Evolutionary conservation across 2,797 vertebrate species (phyloP), one percentile per base, ranked within the genome.

Genomic region (Xerus rutilus): DNA sequence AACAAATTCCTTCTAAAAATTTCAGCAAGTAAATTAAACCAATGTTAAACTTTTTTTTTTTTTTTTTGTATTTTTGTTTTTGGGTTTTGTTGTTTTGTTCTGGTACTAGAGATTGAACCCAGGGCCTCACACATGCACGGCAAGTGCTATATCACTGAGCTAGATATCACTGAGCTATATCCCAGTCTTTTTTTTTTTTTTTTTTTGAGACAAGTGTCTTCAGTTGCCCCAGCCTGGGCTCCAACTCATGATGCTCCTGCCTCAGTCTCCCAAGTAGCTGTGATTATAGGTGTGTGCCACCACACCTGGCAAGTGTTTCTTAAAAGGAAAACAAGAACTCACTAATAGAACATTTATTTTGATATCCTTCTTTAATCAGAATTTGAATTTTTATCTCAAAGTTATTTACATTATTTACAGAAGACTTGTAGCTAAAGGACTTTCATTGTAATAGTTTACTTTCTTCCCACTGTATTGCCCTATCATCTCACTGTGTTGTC

Each of bases 381-480:
- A 90, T 96, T 89, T 96, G 30, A 77, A 77, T 94, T 92, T 94
- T 89, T 7, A 85, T 32, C 59, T 86, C 47, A 83, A 43, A 85
- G 65, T 57, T 65, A 28, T 43, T 43, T 76, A 23, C 5, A 64
- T n/a, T 89, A 25, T 69, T 89, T 39, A 14, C 23, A 84, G 20
- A 78, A 59, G n/a, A 35, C 35, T 78, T 25, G 35, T 73, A 43
- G n/a, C 76, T 62, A 7, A 54, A 21, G 76, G 21, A 2, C 43
- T 47, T 45, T 12, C 4, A 20, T 74, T 91, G 30, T 73, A 23
- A 86, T 67, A 39, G 10, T 69, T 45, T 43, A 45, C 67, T 67
- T 96, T 35, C 32, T 86, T 49, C 45, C 86, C 49, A 20, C 72
- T 79, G 7, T 79, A 18, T 65, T 82, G 8, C 81, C 21, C 57